phyloP scores from a whole-genome alignment of 2,113 vertebrate genomes.

The Platichthys stellatus region DNA sequence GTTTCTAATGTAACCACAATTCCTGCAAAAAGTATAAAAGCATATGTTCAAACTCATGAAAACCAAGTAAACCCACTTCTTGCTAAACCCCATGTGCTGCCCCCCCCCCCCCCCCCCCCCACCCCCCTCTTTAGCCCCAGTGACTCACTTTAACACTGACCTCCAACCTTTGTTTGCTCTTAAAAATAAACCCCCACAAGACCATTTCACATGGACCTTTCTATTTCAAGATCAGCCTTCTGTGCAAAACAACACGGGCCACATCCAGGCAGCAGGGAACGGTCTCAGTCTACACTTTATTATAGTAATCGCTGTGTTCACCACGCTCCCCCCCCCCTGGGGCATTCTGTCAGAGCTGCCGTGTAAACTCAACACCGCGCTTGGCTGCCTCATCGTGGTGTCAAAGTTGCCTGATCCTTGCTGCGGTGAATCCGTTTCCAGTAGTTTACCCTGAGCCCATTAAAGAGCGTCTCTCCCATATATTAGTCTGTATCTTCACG shows the following conservation, averaged over 20 bases:
- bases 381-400: neutral
- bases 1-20: neutral
- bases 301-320: neutral
- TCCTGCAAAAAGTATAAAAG: neutral
- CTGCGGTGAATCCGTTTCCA: neutral
- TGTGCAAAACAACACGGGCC: conserved; percentile 28
- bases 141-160: conserved; percentile 65
- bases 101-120: neutral
- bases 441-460: neutral
- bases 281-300: neutral
- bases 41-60: neutral
- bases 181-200: conserved; percentile 72
- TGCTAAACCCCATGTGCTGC: neutral
- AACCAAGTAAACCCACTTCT: neutral
- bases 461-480: neutral
- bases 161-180: conserved; percentile 73
- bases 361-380: neutral
- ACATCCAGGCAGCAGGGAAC: conserved; percentile 3
- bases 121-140: conserved; percentile 35
- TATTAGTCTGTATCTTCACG: neutral
- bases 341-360: neutral
- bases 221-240: conserved; percentile 70
- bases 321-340: neutral
- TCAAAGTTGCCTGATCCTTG: neutral
- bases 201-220: conserved; percentile 49